Evolutionary conservation across 2,113 vertebrate genomes (phyloP).

Genomic region (Carassius auratus): DNA sequence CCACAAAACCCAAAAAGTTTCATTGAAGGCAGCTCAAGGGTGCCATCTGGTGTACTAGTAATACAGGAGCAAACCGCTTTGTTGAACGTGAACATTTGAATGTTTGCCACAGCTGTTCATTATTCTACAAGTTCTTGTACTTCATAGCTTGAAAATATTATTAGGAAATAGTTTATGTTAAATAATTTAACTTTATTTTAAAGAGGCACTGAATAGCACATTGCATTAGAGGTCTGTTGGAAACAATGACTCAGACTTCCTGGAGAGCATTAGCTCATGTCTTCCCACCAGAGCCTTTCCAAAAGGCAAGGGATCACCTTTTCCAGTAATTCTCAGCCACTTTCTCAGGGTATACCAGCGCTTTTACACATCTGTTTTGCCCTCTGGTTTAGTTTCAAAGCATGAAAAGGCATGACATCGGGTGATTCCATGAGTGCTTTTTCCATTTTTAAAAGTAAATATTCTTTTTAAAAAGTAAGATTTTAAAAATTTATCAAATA

Average conservation of each 20-base stretch:
- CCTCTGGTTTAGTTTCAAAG: not conserved
- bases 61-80: constrained; percentile 23
- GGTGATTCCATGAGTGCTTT: not conserved
- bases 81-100: not conserved
- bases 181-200: constrained; percentile 3
- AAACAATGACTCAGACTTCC: constrained; percentile 51
- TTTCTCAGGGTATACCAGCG: not conserved
- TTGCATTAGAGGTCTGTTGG: not conserved
- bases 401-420: not conserved
- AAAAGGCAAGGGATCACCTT: constrained; percentile 49
- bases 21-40: constrained; percentile 58
- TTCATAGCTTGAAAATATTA: not conserved
- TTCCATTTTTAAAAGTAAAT: not conserved
- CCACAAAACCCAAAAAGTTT: constrained; percentile 14
- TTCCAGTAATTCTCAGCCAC: constrained; percentile 58
- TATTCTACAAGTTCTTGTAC: not conserved
- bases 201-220: not conserved
- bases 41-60: constrained; percentile 73
- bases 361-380: not conserved
- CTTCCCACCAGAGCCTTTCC: constrained; percentile 52
- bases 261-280: constrained; percentile 68
- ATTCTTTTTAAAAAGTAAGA: not conserved
- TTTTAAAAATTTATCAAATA: not conserved
- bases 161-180: not conserved
- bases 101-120: not conserved